Percentiles rank a stretch among this genome's conserved stretches.
Evolutionary conservation across 2,888 invertebrate genomes (phyloP).

Genomic region (Eupithecia pulchellata): DNA sequence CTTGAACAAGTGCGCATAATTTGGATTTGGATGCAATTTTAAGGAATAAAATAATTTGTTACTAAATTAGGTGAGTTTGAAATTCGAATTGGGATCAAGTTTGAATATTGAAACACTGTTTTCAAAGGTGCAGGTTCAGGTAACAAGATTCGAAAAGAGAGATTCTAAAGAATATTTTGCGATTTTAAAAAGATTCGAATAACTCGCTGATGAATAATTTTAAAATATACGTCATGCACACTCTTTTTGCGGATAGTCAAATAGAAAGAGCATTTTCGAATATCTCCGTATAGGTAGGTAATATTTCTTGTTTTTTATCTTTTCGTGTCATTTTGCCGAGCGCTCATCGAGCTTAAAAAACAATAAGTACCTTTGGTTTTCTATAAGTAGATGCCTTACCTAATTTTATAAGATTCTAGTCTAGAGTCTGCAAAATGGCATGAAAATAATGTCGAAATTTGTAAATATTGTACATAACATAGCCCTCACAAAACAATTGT

Average conservation of each 20-base stretch:
- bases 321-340: conserved; percentile 41
- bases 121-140: too few species aligned
- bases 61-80: too few species aligned
- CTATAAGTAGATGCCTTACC: conserved; percentile 19
- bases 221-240: too few species aligned
- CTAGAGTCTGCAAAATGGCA: conserved; percentile 59
- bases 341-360: conserved; percentile 38
- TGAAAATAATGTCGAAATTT: conserved; percentile 59
- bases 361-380: conserved; percentile 38
- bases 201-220: neutral
- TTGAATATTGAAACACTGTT: too few species aligned
- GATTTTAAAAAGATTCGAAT: too few species aligned
- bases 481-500: conserved; percentile 3
- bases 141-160: too few species aligned
- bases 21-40: neutral
- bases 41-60: too few species aligned
- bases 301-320: neutral
- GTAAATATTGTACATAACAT: conserved; percentile 71
- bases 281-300: neutral
- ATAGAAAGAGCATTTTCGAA: neutral
- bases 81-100: too few species aligned
- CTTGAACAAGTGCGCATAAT: neutral
- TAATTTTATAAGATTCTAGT: conserved; percentile 36
- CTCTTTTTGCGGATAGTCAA: neutral
- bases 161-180: too few species aligned